Evolutionary conservation across 2,113 vertebrate genomes (phyloP).

Genomic region (Ahaetulla prasina): DNA sequence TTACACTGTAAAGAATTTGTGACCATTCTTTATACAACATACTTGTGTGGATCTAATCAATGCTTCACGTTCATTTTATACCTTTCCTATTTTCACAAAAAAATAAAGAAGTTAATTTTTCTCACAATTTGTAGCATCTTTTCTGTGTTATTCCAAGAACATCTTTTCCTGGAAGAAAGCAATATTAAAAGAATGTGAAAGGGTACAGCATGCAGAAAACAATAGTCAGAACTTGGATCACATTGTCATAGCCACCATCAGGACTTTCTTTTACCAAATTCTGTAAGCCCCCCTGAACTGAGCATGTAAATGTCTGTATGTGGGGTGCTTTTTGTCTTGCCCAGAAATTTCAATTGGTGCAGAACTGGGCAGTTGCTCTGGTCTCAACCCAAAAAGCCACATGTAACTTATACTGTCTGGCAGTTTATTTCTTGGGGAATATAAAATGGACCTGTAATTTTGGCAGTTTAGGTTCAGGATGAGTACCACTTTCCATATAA

Average conservation of each 20-base stretch:
- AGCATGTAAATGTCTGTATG: neutral
- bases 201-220: neutral
- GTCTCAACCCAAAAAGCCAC: neutral
- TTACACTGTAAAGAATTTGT: neutral
- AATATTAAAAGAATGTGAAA: neutral
- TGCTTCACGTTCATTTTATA: neutral
- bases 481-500: neutral
- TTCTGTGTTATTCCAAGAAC: neutral
- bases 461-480: neutral
- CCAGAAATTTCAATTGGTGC: neutral
- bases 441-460: neutral
- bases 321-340: neutral
- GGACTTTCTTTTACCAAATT: neutral
- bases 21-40: neutral
- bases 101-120: neutral
- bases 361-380: neutral
- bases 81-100: neutral
- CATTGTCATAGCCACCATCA: neutral
- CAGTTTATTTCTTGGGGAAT: neutral
- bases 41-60: neutral
- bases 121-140: neutral
- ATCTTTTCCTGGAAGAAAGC: neutral
- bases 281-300: neutral
- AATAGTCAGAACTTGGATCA: neutral
- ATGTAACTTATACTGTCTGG: neutral